Evolutionary conservation across 1,140 invertebrate genomes (phyloP), one percentile per base, ranked within the genome.

Genomic region (Drosophila sucinea): DNA sequence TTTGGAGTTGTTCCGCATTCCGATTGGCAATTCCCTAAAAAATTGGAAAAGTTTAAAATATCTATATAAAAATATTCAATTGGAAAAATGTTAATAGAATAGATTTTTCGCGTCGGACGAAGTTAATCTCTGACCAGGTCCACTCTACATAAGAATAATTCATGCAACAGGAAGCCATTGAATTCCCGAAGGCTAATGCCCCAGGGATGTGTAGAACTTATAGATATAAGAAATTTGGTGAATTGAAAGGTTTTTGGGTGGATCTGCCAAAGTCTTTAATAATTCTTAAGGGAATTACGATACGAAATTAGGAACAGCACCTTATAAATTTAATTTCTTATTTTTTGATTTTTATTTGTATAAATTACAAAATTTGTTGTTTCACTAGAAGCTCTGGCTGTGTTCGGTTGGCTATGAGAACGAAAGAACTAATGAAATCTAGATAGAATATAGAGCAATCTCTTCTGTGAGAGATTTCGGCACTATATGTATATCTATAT

Each of bases 331-430:
- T 29, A 55, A 32, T 77, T 41, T 68, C 41, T 65, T 55, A 29
- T 23, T 10, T 41, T 58, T 69, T 55, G 33, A 23, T 30, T 54
- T 67, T 62, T 54, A 25, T 66, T 56, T 58, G 56, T 58, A 58
- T 58, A 73, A 62, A 57, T 73, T 60, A 73, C 60, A 62, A 72
- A 54, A 60, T 70, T 67, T 60, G 38, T 66, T 56, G 60, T 56
- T 33, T 70, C 67, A 72, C 72, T 75, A 75, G 67, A 79, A 76
- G 73, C 76, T 79, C 76, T 79, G 76, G 68, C 76, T 79, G 76
- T 79, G 76, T 61, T 72, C 56, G 76, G 73, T 75, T 79, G 76
- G 76, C 67, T 76, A 76, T 76, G 33, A 35, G 17, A 10, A 35
- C 56, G 32, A 2, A 58, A 8, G 17, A 23, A 38, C 35, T 38